Percentiles rank a stretch among this genome's conserved stretches.
Conservation (phyloP, 1,140 invertebrate species). For the Plutomurus gul region DNA sequence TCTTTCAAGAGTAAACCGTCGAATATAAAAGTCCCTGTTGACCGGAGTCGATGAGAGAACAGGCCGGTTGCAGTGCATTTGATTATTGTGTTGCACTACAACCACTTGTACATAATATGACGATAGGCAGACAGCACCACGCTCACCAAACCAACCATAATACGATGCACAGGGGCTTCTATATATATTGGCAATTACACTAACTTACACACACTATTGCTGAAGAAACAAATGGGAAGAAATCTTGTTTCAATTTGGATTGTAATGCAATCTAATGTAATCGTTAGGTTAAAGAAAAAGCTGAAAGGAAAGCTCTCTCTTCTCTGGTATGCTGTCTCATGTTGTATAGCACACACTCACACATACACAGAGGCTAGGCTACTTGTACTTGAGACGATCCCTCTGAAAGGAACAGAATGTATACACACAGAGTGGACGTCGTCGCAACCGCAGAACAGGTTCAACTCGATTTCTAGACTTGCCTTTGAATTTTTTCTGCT, state of each 20-base stretch:
- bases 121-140: neutral
- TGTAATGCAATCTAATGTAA: neutral
- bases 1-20: too few species aligned
- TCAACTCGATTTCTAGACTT: conserved; percentile 23
- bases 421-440: neutral
- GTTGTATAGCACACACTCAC: too few species aligned
- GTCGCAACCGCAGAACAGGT: conserved; percentile 25
- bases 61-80: neutral
- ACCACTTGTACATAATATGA: neutral
- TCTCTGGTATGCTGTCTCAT: conserved; percentile 13
- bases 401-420: neutral
- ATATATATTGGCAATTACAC: neutral
- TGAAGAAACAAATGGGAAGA: neutral
- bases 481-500: conserved; percentile 14
- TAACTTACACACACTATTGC: neutral
- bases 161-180: neutral
- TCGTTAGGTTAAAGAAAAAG: neutral
- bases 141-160: neutral
- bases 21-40: too few species aligned
- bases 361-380: conserved; percentile 11
- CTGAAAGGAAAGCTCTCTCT: neutral
- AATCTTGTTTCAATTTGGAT: neutral
- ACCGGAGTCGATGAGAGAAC: too few species aligned
- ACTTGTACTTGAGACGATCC: neutral
- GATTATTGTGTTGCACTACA: neutral